These are phyloP conservation scores for Andrena haemorrhoa DNA, from an alignment of 2,888 invertebrate genomes.

Conservation along the genomic window DNA sequence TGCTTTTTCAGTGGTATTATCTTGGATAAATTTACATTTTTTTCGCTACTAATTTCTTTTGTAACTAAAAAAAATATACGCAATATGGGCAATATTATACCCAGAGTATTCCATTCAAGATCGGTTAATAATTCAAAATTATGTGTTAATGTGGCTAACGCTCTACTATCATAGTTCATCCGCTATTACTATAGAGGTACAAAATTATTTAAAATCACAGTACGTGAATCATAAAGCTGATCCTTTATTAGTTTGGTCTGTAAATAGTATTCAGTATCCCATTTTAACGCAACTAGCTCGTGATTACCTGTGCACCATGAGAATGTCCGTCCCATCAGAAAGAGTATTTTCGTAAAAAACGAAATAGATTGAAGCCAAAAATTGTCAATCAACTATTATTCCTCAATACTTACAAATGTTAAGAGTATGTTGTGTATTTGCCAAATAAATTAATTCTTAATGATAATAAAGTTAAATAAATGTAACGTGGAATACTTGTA, in stretches of 20 bases:
- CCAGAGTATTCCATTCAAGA: background rate
- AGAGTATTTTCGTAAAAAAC: background rate
- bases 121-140: constrained; percentile 8
- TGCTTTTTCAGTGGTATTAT: background rate
- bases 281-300: background rate
- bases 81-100: background rate
- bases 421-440: too few species aligned
- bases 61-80: constrained; percentile 4
- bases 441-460: too few species aligned
- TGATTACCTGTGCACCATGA: background rate
- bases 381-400: background rate
- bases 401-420: too few species aligned
- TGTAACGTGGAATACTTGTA: too few species aligned
- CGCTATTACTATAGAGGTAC: background rate
- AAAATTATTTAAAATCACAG: constrained; percentile 3
- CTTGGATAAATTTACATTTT: constrained; percentile 9
- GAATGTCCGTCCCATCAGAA: background rate
- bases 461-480: too few species aligned
- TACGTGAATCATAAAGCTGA: background rate
- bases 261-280: background rate
- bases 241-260: background rate
- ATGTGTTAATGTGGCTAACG: constrained; percentile 1
- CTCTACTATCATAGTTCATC: too few species aligned
- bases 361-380: background rate
- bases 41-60: constrained; percentile 15